Evolutionary conservation across 2,797 vertebrate species (phyloP), one percentile per base, ranked within the genome.

Genomic region (Pipistrellus pipistrellus): DNA sequence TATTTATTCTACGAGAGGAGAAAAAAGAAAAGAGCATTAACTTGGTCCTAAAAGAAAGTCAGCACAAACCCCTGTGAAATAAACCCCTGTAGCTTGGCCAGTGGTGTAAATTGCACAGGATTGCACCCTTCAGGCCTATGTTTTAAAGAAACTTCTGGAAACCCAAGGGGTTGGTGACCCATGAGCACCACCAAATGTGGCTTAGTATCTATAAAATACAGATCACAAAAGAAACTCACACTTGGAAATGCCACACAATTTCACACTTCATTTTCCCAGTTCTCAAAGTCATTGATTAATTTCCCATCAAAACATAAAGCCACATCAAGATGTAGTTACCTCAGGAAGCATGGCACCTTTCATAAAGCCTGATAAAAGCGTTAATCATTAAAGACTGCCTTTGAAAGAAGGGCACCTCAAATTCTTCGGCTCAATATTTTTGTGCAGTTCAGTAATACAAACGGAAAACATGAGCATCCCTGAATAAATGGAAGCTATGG

Each of bases 231-330:
- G 57, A 73, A 90, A 80, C 46, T 76, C 66, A 44, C 38, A 59
- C 57, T 76, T 87, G 81, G 77, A 96, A 96, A 96, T 51, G 82
- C 32, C 57, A 78, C 27, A 69, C 38, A 55, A 55, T 95, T 94
- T 95, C 93, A 85, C 88, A 90, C 85, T 90, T 94, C 88, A 84
- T 93, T 90, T 96, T 75, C 88, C 41, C 21, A 35, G 64, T 90
- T 94, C 71, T 78, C 80, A 77, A 84, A 69, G 51, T 93, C 92
- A 83, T 88, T 85, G 95, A 95, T 92, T 96, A 96, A 97, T 96
- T 87, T 92, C 76, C 51, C 69, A 75, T 94, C 82, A 90, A 18
- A 88, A 91, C 59, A 88, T 57, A 89, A 94, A 92, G 72, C 73
- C 35, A 6, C 64, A 88, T 82, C 77, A 91, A 95, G 82, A 51